phyloP scores from a whole-genome alignment of 1,140 invertebrate species.

The Calosoma granatense region DNA sequence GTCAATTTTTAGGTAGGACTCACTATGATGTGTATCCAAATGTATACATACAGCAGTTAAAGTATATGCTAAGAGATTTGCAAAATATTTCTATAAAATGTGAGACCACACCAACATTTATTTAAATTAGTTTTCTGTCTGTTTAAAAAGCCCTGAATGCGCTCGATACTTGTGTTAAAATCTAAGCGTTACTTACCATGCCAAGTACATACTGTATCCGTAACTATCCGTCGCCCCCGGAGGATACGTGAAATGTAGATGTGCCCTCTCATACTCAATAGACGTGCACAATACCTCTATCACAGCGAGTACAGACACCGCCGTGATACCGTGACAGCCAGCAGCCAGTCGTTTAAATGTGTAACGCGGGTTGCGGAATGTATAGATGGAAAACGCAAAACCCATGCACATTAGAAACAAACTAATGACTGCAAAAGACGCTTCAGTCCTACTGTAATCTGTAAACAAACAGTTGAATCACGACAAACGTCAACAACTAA shows the following conservation, averaged over 20 bases:
- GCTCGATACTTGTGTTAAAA: too few relatives aligned
- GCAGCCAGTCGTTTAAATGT: constrained; percentile 82
- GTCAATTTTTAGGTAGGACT: too few relatives aligned
- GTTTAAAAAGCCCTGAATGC: too few relatives aligned
- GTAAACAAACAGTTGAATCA: constrained; percentile 35
- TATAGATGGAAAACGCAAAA: constrained; percentile 73
- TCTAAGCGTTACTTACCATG: constrained; percentile 58
- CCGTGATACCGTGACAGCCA: constrained; percentile 72
- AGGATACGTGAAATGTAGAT: constrained; percentile 58
- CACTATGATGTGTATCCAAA: too few relatives aligned
- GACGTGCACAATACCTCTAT: constrained; percentile 68
- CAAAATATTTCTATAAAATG: too few relatives aligned
- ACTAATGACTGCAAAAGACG: constrained; percentile 75
- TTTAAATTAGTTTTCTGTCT: too few relatives aligned
- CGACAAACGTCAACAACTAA: too few relatives aligned
- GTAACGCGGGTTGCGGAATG: constrained; percentile 75
- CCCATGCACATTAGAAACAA: constrained; percentile 70
- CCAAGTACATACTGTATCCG: constrained; percentile 66
- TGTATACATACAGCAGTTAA: too few relatives aligned
- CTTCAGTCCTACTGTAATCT: constrained; percentile 76
- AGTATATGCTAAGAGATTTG: too few relatives aligned
- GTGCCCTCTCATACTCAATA: constrained; percentile 56
- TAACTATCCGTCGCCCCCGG: constrained; percentile 51
- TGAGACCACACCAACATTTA: too few relatives aligned
- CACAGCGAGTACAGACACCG: constrained; percentile 66